Percentiles rank a stretch among this genome's conserved stretches.
These are phyloP conservation scores for Aphis gossypii DNA, from an alignment of 1,140 invertebrate species.

Conservation along the genomic window DNA sequence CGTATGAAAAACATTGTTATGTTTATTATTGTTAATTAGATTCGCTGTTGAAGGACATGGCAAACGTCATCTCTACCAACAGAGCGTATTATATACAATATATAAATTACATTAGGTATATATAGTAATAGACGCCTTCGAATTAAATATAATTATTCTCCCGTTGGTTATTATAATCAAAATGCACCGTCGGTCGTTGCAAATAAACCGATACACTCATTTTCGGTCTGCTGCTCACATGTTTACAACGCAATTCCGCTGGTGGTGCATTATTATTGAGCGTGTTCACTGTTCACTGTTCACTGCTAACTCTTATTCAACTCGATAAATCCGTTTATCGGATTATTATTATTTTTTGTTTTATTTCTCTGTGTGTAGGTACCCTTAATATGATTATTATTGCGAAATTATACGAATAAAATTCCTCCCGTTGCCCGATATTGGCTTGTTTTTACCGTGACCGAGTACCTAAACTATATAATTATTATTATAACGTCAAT, in stretches of 20 bases:
- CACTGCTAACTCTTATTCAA: not conserved
- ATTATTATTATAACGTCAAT: not conserved
- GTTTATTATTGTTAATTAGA: not conserved
- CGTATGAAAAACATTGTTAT: not conserved
- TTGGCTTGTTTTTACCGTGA: not conserved
- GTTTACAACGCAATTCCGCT: not conserved
- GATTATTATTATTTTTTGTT: not conserved
- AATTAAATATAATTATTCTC: not conserved
- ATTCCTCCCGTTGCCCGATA: not conserved
- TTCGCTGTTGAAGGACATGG: not conserved
- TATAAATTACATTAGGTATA: not conserved
- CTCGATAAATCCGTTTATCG: not conserved
- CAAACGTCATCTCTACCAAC: not conserved
- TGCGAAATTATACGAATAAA: not conserved
- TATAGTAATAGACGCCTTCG: not conserved
- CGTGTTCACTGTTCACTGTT: no score
- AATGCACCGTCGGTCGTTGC: not conserved
- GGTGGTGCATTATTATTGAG: not conserved
- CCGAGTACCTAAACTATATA: not conserved
- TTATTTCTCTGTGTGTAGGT: not conserved
- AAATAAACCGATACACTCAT: not conserved
- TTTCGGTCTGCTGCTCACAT: constrained; percentile 24
- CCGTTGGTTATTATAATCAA: not conserved
- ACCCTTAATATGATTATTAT: not conserved
- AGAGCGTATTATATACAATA: not conserved